Evolutionary conservation across 2,888 invertebrate species (phyloP), one percentile per base, ranked within the genome.

Genomic region (Caenorhabditis becei): DNA sequence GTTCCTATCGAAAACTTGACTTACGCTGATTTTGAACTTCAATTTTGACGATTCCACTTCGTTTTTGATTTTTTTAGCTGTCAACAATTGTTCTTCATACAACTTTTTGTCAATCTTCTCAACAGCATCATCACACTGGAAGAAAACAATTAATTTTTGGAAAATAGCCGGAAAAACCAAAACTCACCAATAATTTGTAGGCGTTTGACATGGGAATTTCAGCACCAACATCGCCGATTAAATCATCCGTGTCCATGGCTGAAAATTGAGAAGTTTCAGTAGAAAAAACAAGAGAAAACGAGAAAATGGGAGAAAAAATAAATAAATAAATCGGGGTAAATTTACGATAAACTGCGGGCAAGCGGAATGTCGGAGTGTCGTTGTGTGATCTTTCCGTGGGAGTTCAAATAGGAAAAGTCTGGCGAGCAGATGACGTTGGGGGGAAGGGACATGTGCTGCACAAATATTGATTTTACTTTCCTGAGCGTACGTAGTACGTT

Each of bases 71-170:
- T 28, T 67, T 47, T 62, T 23, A 2, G 75, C 67, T 8, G 54
- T 67, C 24, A 53, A 37, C 16, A 35, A 23, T 8, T 47, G 67
- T 24, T 44, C 44, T 47, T 59, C 51, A 23, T 35, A 5, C n/a
- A 24, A 35, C 20, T 72, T 78, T 28, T 80, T 75, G 23, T 51
- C 32, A n/a, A 28, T 14, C 51, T 67, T 49, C 3, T 53, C 49
- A 14, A 20, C 35, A 7, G 53, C 61, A 18, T 80, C 80, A 23
- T 80, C 80, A 54, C 80, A 80, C 80, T 74, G 53, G n/a, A n/a
- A n/a, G n/a, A n/a, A n/a, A n/a, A n/a, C n/a, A n/a, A n/a, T n/a
- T n/a, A n/a, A n/a, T n/a, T n/a, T n/a, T 32, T 10, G 32, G 10
- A 32, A 10, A 32, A 32, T 10, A 32, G 32, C 32, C 4, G 32